Percentiles rank a stretch among this genome's conserved stretches.
Evolutionary conservation across 1,140 invertebrate genomes (phyloP).

Genomic region (Diachasma alloeum): DNA sequence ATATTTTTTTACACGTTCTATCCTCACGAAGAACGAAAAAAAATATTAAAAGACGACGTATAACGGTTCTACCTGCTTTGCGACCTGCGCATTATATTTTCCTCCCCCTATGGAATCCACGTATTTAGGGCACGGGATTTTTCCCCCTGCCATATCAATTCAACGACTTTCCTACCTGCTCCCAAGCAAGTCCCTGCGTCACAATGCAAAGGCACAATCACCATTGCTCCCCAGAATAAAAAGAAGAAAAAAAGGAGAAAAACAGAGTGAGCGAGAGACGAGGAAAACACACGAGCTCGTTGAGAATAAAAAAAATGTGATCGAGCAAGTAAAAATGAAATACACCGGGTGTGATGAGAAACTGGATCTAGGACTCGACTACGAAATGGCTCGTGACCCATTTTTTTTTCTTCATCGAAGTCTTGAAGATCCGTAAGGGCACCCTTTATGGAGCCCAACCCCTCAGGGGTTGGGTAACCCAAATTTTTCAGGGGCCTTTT

Average conservation of each 20-base stretch:
- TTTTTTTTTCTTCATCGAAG: background rate
- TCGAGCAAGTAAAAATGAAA: slow-evolving; percentile 6
- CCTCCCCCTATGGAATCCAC: background rate
- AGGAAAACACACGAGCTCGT: background rate
- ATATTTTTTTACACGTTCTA: background rate
- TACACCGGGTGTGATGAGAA: slow-evolving; percentile 19
- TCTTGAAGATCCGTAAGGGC: background rate
- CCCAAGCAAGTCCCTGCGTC: slow-evolving; percentile 12
- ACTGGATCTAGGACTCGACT: background rate
- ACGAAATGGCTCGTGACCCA: slow-evolving; percentile 13
- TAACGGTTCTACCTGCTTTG: slow-evolving; percentile 51
- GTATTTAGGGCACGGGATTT: slow-evolving; percentile 41
- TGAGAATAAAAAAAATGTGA: background rate
- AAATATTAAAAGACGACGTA: slow-evolving; percentile 4
- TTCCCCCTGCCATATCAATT: slow-evolving; percentile 44
- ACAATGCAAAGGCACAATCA: background rate
- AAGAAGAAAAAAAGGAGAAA: slow-evolving; percentile 2
- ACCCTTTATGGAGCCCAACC: background rate
- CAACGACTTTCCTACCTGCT: slow-evolving; percentile 57
- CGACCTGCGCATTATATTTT: slow-evolving; percentile 31
- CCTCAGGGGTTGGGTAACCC: background rate
- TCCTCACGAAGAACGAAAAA: background rate
- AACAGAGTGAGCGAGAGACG: background rate
- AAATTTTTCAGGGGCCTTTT: background rate
- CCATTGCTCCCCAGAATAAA: background rate